Conservation (phyloP, 2,113 vertebrate genomes). For the Aythya baeri region DNA sequence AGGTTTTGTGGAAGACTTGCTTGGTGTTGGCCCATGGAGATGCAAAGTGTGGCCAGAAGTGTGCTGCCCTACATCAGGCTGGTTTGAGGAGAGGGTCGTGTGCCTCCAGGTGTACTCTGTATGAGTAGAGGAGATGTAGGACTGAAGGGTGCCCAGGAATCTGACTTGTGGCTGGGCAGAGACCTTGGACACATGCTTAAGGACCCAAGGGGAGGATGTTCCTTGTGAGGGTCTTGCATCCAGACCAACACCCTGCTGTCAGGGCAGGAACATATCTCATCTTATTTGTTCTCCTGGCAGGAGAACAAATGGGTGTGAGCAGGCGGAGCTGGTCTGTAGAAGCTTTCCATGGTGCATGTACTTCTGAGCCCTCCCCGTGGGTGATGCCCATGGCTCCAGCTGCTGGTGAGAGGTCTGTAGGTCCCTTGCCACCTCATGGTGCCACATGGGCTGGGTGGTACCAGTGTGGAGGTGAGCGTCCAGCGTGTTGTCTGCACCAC, state of each 20-base stretch:
- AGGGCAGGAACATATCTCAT: fast-evolving
- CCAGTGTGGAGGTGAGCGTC: not conserved
- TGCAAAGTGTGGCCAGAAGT: fast-evolving
- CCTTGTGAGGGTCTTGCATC: not conserved
- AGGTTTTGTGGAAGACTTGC: not conserved
- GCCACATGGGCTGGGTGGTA: not conserved
- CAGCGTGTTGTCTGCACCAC: fast-evolving
- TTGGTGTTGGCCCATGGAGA: not conserved
- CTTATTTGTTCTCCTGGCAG: not conserved
- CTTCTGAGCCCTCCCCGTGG: not conserved
- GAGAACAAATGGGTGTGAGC: not conserved
- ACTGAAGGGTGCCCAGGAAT: not conserved
- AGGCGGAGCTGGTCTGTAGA: not conserved
- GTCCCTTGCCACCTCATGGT: not conserved
- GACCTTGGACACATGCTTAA: not conserved
- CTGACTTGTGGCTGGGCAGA: fast-evolving
- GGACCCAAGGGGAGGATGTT: fast-evolving
- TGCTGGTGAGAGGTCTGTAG: fast-evolving
- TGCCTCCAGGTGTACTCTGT: not conserved
- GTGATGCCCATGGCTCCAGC: not conserved
- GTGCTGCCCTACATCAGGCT: fast-evolving
- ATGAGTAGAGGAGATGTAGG: not conserved
- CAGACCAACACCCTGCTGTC: not conserved
- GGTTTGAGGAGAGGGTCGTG: not conserved
- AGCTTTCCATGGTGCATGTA: not conserved